Base-by-base conservation (phyloP, 64 coral and sea anemone species). In the Catalaphyllia jardinei region DNA sequence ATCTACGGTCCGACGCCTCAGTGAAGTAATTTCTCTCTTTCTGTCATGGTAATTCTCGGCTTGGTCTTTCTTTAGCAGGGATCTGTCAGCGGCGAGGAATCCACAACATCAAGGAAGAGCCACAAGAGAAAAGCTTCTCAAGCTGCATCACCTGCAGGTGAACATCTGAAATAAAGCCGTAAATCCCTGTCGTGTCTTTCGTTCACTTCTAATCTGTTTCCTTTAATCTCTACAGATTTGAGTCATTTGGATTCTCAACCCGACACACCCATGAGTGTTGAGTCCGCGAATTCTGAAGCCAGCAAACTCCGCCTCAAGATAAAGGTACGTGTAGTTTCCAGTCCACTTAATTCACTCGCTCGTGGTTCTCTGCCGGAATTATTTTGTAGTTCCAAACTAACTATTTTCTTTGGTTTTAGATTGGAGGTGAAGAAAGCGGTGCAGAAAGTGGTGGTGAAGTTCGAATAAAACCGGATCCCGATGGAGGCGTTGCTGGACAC, bases 251-350 rank as follows among this genome's bases (percentile, higher is more conserved):
- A 94, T 52, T 92, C 93, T n/a, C 93, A 94, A 30, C 94, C 94
- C 13, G 94, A 78, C 4, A 96, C 94, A 18, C 94, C 94, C 51
- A 83, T 93, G 91, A 96, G 94, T 38, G 76, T 96, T 29, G 94
- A 96, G 60, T 96, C 94, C 1, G 94, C 88, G 33, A 93, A 92
- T 79, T 96, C 94, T 5, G 94, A 96, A 22, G 91, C 88, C 20
- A 93, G 87, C 83, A 98, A 92, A 79, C 87, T 94, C 25, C 94
- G 94, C n/a, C 35, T 98, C 8, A 98, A 98, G 80, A 92, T 98
- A 67, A 98, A 98, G 93, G 96, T 98, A 91, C 54, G 10, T 57
- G 54, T 57, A 57, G 54, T 57, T 57, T 57, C 54, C 54, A 57
- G 15, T 14, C 54, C 10, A 57, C 54, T 11, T 16, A 57, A 12